These are phyloP conservation scores for Chaetorhynchus papuensis DNA, from an alignment of 2,113 vertebrate species.

Conservation along the genomic window DNA sequence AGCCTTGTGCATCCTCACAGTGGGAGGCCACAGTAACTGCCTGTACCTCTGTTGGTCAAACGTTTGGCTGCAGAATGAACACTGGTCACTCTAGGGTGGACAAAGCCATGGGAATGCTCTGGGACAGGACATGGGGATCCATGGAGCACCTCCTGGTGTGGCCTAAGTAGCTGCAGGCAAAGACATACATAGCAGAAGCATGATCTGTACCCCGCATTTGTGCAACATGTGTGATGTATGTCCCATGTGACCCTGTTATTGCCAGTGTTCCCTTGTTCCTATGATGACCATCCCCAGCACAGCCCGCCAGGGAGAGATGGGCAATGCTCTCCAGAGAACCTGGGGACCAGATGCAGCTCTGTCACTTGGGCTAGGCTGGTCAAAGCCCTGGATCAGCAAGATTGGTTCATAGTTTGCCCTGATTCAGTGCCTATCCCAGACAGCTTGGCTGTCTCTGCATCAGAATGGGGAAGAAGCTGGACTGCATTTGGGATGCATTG, in stretches of 20 bases:
- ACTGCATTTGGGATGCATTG: too few species aligned
- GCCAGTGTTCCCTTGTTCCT: fast-evolving
- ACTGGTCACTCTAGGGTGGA: too few species aligned
- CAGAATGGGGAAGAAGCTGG: fast-evolving
- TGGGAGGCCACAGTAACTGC: not conserved
- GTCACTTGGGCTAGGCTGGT: not conserved
- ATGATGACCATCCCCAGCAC: fast-evolving
- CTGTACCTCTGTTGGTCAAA: too few species aligned
- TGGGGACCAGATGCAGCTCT: not conserved
- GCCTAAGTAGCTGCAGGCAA: not conserved
- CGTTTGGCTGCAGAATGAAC: too few species aligned
- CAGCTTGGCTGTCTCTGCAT: not conserved
- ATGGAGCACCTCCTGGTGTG: not conserved
- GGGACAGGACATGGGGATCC: fast-evolving
- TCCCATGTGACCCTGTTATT: fast-evolving
- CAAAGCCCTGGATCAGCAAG: not conserved
- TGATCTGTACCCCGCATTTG: fast-evolving
- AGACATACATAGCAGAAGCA: not conserved
- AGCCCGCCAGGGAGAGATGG: not conserved
- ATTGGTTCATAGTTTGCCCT: not conserved
- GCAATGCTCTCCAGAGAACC: not conserved
- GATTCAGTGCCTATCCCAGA: too few species aligned
- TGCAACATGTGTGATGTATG: fast-evolving
- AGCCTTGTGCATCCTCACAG: not conserved
- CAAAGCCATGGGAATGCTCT: not conserved